Evolutionary conservation across 2,797 vertebrate species (phyloP).

Genomic region (Poeciliopsis paucimaculata): DNA sequence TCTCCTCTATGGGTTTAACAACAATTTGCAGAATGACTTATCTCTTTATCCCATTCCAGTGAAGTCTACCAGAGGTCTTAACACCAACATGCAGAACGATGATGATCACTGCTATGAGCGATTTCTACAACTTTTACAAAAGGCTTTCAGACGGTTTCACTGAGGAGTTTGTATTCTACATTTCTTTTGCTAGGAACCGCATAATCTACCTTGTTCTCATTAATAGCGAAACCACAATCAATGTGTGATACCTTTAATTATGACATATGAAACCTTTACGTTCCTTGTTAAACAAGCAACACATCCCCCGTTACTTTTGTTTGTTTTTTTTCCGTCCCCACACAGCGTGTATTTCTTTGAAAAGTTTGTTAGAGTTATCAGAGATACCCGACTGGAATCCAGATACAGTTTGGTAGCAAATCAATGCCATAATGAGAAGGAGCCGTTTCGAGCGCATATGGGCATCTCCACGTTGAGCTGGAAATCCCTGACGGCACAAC

Average conservation of each 20-base stretch:
- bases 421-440: constrained; percentile 21
- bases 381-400: constrained; percentile 27
- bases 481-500: constrained; percentile 12
- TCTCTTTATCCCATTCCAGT: constrained; percentile 55
- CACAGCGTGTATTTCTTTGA: constrained; percentile 10
- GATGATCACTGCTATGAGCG: constrained; percentile 30
- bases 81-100: constrained; percentile 27
- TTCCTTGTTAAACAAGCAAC: constrained; percentile 17
- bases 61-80: constrained; percentile 39
- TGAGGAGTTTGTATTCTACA: neutral
- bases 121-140: neutral
- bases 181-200: constrained; percentile 7
- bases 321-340: neutral
- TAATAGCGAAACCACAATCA: constrained; percentile 26
- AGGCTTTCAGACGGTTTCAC: neutral
- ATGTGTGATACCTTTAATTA: constrained; percentile 34
- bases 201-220: constrained; percentile 27
- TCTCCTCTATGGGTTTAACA: constrained; percentile 63
- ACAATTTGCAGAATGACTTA: constrained; percentile 58
- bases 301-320: neutral
- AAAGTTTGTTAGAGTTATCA: constrained; percentile 21
- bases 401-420: constrained; percentile 45
- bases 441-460: constrained; percentile 21
- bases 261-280: constrained; percentile 22
- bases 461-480: neutral